Evolutionary conservation across 2,797 vertebrate species (phyloP), one percentile per base, ranked within the genome.

Genomic region (Pristis pectinata): DNA sequence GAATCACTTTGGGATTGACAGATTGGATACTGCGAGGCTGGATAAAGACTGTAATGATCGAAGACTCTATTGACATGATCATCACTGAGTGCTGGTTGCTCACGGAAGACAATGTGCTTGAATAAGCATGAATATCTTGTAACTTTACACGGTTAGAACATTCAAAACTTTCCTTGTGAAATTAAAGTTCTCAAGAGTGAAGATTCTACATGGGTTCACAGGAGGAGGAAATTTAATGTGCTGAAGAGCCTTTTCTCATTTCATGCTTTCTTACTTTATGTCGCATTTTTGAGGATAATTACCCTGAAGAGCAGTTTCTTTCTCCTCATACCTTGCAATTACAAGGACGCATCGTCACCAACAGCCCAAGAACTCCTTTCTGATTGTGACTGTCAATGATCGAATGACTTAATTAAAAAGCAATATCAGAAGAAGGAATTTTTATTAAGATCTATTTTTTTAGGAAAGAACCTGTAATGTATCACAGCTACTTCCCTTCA

Each of bases 211-310:
- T 91, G 59, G 59, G n/a, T 67, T 91, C 22, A 37, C 91, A 87
- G n/a, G 59, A 91, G 30, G 83, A n/a, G 24, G 11, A 85, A 34
- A 56, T 11, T 91, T 41, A 67, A 91, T 91, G 87, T n/a, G n/a
- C 61, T 67, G n/a, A 67, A 41, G 13, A 41, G 19, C 61, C 19
- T 91, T 91, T 67, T 64, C 59, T 91, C n/a, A 91, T 91, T 91
- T 91, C 87, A 91, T 91, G 87, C 87, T 91, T 91, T 91, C 59
- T 67, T 91, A 41, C 87, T 67, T 64, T 24, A 91, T 91, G 87
- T 19, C 59, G 67, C 87, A 91, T 64, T 67, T 64, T 67, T 67
- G 87, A 67, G 61, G 59, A 61, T 41, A 91, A 64, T 91, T 91
- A 67, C 61, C 87, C 22, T 67, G 87, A 64, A 91, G 61, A 61